These are phyloP conservation scores for Semaprochilodus insignis DNA, from an alignment of 2,797 vertebrate genomes.

Conservation along the genomic window DNA sequence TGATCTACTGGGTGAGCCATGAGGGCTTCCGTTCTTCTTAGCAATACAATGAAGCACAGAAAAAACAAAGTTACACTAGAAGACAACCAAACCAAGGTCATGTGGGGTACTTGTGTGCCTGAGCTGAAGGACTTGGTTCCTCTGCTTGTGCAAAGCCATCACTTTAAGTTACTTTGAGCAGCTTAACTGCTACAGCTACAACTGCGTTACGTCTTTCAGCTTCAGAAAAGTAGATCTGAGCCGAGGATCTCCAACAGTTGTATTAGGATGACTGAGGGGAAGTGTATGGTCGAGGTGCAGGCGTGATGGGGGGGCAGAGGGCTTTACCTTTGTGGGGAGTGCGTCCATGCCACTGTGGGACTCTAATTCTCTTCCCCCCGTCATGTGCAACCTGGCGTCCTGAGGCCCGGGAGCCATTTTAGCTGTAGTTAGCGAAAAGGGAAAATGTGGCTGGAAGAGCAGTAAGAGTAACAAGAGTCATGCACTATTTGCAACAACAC, in stretches of 20 bases:
- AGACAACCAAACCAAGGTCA: slow-evolving; percentile 45
- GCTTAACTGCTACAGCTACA: slow-evolving; percentile 42
- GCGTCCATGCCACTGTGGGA: slow-evolving; percentile 85
- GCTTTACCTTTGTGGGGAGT: slow-evolving; percentile 84
- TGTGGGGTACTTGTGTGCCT: slow-evolving; percentile 51
- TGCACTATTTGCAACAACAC: slow-evolving; percentile 80
- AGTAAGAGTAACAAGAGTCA: slow-evolving; percentile 83
- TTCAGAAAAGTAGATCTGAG: slow-evolving; percentile 32
- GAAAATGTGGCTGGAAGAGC: slow-evolving; percentile 85
- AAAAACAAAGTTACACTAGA: background rate
- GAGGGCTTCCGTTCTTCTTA: slow-evolving; percentile 6
- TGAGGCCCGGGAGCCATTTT: slow-evolving; percentile 85
- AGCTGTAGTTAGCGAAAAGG: slow-evolving; percentile 89
- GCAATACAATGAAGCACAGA: background rate
- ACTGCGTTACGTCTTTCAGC: slow-evolving; percentile 16
- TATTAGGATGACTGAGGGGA: slow-evolving; percentile 53
- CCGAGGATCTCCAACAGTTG: slow-evolving; percentile 38
- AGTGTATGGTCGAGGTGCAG: slow-evolving; percentile 79
- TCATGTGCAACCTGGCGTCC: slow-evolving; percentile 86
- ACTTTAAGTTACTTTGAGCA: slow-evolving; percentile 30
- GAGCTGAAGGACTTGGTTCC: slow-evolving; percentile 32
- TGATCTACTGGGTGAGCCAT: slow-evolving; percentile 1
- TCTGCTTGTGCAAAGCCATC: slow-evolving; percentile 19
- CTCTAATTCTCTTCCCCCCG: slow-evolving; percentile 84
- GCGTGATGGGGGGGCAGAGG: slow-evolving; percentile 64